Percentiles rank a stretch among this genome's conserved stretches.
Conservation (phyloP, 2,797 vertebrate species). For the Chelon labrosus region DNA sequence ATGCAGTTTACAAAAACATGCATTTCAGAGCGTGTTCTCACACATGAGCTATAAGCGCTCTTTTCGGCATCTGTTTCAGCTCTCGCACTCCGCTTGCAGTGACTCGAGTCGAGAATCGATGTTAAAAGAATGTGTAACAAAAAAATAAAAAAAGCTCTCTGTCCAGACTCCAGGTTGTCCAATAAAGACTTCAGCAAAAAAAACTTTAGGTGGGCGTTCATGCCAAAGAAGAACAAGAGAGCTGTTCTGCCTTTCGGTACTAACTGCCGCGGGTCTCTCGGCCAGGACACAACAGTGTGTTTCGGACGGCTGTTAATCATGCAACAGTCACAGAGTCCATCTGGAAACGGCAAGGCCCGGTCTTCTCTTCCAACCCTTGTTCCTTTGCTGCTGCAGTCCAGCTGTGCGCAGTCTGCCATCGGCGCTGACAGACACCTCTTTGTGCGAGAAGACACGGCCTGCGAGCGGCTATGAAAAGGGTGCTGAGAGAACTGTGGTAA, state of each 20-base stretch:
- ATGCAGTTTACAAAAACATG: not conserved
- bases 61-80: slow-evolving; percentile 8
- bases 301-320: slow-evolving; percentile 43
- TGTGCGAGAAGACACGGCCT: slow-evolving; percentile 62
- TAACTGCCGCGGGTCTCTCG: slow-evolving; percentile 4
- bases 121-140: slow-evolving; percentile 7
- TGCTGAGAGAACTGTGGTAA: slow-evolving; percentile 34
- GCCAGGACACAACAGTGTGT: slow-evolving; percentile 30
- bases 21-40: too few relatives aligned
- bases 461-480: slow-evolving; percentile 42
- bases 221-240: slow-evolving; percentile 23
- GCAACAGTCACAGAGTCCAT: slow-evolving; percentile 60
- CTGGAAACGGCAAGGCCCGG: slow-evolving; percentile 39
- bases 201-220: not conserved
- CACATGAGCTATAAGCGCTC: too few relatives aligned
- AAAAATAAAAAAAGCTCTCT: not conserved
- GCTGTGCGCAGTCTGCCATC: slow-evolving; percentile 69
- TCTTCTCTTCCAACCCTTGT: slow-evolving; percentile 46
- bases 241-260: slow-evolving; percentile 22
- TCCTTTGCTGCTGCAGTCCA: slow-evolving; percentile 60
- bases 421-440: slow-evolving; percentile 70
- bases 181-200: slow-evolving; percentile 20
- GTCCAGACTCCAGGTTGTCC: not conserved
- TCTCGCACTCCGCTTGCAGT: slow-evolving; percentile 1
- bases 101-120: not conserved